phyloP scores from a whole-genome alignment of 2,888 invertebrate species.

The Eilema caniola region DNA sequence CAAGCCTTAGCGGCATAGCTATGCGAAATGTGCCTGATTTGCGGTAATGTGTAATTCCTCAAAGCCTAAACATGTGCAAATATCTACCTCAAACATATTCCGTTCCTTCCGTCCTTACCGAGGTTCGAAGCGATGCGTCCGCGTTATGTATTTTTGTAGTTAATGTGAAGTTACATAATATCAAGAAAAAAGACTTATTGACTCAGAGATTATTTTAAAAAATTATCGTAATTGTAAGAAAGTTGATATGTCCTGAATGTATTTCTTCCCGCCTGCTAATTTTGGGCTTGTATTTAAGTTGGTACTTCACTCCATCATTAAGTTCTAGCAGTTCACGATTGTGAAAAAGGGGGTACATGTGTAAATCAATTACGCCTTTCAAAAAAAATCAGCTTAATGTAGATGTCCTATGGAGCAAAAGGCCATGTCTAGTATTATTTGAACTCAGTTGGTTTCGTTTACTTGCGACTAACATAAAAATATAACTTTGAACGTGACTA shows the following conservation, averaged over 20 bases:
- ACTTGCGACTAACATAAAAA: too few species aligned
- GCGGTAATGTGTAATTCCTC: slow-evolving; percentile 42
- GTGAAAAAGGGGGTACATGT: not conserved
- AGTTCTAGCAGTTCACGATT: slow-evolving; percentile 2
- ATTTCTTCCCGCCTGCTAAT: slow-evolving; percentile 10
- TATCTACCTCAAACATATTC: slow-evolving; percentile 51
- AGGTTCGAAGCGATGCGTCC: slow-evolving; percentile 25
- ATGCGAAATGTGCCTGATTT: slow-evolving; percentile 42
- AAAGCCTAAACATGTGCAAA: slow-evolving; percentile 34
- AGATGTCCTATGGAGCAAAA: not conserved
- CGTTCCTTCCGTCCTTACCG: slow-evolving; percentile 33
- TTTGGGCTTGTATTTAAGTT: slow-evolving; percentile 13
- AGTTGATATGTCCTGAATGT: slow-evolving; percentile 15
- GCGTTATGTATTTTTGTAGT: slow-evolving; percentile 46
- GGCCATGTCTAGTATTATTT: too few species aligned
- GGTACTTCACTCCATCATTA: slow-evolving; percentile 3
- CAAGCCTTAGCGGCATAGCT: slow-evolving; percentile 24
- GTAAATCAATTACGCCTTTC: too few species aligned
- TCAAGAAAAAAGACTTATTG: slow-evolving; percentile 38
- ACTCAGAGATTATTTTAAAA: slow-evolving; percentile 40
- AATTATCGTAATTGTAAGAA: slow-evolving; percentile 22
- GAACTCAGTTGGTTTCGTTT: not conserved
- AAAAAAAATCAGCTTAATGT: not conserved
- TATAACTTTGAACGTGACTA: too few species aligned
- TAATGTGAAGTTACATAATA: slow-evolving; percentile 33